Percentiles rank a stretch among this genome's conserved stretches.
These are phyloP conservation scores for Sabellastarte sp. DNA, from an alignment of 2,888 invertebrate species.

Conservation along the genomic window DNA sequence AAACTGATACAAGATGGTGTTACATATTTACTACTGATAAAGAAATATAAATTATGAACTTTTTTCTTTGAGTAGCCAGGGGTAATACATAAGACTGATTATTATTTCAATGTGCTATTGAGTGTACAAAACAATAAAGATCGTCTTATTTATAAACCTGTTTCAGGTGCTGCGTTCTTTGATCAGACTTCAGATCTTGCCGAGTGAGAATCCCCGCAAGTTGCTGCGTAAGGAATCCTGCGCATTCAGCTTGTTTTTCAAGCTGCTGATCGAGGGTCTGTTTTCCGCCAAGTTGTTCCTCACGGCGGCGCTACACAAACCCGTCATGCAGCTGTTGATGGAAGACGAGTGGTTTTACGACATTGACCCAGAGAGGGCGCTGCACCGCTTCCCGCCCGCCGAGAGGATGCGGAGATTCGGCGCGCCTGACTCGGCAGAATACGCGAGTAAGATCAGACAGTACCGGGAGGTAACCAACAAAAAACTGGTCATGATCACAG, in stretches of 20 bases:
- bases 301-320: slow-evolving; percentile 85
- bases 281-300: slow-evolving; percentile 90
- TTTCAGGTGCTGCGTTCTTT: slow-evolving; percentile 61
- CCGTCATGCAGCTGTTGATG: slow-evolving; percentile 84
- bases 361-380: slow-evolving; percentile 79
- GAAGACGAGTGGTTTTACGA: slow-evolving; percentile 90
- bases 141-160: too few species aligned
- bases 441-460: slow-evolving; percentile 71
- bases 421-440: slow-evolving; percentile 72
- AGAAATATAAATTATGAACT: too few species aligned
- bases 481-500: slow-evolving; percentile 76
- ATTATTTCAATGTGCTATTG: too few species aligned
- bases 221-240: slow-evolving; percentile 78
- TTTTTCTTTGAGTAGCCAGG: too few species aligned
- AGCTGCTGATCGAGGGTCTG: slow-evolving; percentile 83
- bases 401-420: slow-evolving; percentile 74
- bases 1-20: too few species aligned
- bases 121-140: too few species aligned
- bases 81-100: too few species aligned
- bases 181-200: slow-evolving; percentile 72
- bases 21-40: too few species aligned
- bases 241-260: slow-evolving; percentile 83
- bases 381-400: slow-evolving; percentile 68
- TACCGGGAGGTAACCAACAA: slow-evolving; percentile 72
- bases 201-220: slow-evolving; percentile 68